Percentiles rank a stretch among this genome's conserved stretches.
phyloP scores from a whole-genome alignment of 2,888 invertebrate species.

The Ptilodon capucinus region DNA sequence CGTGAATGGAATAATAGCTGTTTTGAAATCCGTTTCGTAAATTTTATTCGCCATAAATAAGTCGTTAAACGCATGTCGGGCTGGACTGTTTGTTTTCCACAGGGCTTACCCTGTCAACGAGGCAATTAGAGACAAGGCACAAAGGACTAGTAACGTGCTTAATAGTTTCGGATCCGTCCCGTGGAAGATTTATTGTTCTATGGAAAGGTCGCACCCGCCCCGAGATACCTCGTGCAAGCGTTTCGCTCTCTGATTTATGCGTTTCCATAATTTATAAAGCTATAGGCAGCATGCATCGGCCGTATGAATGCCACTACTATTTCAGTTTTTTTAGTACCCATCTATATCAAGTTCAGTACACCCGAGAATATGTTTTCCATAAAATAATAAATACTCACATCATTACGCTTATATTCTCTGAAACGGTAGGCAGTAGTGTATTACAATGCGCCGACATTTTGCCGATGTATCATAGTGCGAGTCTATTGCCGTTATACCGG shows the following conservation, averaged over 20 bases:
- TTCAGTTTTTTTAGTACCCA: background rate
- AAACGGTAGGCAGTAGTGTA: no score
- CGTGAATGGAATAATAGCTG: conserved; percentile 38
- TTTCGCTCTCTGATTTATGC: conserved; percentile 23
- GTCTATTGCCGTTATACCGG: no score
- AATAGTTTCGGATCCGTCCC: conserved; percentile 38
- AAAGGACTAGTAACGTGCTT: conserved; percentile 40
- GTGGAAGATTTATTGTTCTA: conserved; percentile 45
- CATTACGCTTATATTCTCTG: no score
- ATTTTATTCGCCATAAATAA: conserved; percentile 62
- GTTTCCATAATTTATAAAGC: conserved; percentile 31
- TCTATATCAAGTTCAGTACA: background rate
- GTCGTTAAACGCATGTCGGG: conserved; percentile 47
- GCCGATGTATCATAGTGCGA: no score
- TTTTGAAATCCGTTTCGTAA: conserved; percentile 32
- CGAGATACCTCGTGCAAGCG: conserved; percentile 37
- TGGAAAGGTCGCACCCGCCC: conserved; percentile 24
- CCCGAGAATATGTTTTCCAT: background rate
- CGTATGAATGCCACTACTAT: conserved; percentile 5
- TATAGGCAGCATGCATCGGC: conserved; percentile 9
- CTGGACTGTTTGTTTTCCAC: conserved; percentile 41
- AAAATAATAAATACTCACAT: background rate
- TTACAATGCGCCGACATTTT: no score
- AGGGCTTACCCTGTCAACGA: conserved; percentile 46
- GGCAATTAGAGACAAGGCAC: conserved; percentile 51